Percentiles rank a stretch among this genome's conserved stretches.
Conservation (phyloP, 92 coral and sea anemone genomes). For the Umimayanthus kanabou region DNA sequence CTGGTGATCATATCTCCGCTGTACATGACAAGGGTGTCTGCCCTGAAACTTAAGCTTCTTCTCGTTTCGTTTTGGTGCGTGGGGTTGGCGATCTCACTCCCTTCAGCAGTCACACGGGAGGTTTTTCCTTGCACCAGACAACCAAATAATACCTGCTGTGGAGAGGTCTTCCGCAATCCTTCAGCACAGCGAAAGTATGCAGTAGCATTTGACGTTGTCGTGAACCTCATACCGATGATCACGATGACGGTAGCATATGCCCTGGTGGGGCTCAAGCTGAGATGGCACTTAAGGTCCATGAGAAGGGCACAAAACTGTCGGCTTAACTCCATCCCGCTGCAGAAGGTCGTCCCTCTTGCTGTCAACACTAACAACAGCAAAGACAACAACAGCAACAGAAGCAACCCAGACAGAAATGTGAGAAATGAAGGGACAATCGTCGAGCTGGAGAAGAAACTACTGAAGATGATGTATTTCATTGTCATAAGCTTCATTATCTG, state of each 20-base stretch:
- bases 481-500: conserved; percentile 18
- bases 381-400: neutral
- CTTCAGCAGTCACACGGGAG: conserved; percentile 27
- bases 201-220: conserved; percentile 36
- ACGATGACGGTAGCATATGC: conserved; percentile 31
- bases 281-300: conserved; percentile 10
- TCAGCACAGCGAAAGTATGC: conserved; percentile 29
- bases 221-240: conserved; percentile 5
- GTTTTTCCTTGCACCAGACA: neutral
- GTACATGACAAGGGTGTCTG: neutral
- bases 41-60: conserved; percentile 4
- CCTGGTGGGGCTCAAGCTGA: conserved; percentile 16
- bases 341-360: neutral
- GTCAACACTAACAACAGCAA: neutral
- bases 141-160: neutral
- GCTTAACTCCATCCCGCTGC: neutral
- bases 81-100: conserved; percentile 19
- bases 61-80: conserved; percentile 37
- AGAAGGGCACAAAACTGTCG: neutral
- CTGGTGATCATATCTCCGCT: conserved; percentile 19
- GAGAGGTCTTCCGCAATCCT: neutral
- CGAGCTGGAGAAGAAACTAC: conserved; percentile 11
- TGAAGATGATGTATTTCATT: conserved; percentile 30
- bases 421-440: neutral
- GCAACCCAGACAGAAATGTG: neutral